phyloP scores from a whole-genome alignment of 2,888 invertebrate species.

The Alloscopus bannaensis region DNA sequence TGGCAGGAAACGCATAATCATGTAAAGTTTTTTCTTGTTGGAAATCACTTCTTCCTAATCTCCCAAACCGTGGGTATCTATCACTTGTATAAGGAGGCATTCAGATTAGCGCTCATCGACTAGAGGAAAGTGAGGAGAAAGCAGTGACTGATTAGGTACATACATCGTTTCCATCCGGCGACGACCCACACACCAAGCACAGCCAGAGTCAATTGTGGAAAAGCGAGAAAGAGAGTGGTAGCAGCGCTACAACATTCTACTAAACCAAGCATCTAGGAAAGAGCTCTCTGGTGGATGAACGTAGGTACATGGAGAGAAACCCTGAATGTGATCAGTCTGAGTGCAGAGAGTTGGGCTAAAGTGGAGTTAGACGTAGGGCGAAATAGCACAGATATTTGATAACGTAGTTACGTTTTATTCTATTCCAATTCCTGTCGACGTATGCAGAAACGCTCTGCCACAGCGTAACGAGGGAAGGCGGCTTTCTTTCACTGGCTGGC shows the following conservation, averaged over 20 bases:
- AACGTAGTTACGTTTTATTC: conserved; percentile 55
- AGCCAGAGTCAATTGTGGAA: background rate
- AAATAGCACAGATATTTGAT: conserved; percentile 40
- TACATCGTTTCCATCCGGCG: background rate
- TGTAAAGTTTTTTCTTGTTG: too few species aligned
- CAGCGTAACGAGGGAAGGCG: conserved; percentile 51
- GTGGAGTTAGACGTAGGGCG: conserved; percentile 31
- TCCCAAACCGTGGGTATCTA: too few species aligned
- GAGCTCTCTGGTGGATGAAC: background rate
- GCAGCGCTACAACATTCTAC: background rate
- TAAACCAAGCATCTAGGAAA: background rate
- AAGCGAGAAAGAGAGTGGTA: background rate
- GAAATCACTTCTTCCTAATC: too few species aligned
- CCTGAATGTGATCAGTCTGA: conserved; percentile 8
- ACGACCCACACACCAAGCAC: conserved; percentile 11
- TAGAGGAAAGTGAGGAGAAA: conserved; percentile 16
- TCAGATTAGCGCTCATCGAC: conserved; percentile 10
- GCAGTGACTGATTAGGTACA: conserved; percentile 13
- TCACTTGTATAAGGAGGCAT: background rate
- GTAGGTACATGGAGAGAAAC: background rate
- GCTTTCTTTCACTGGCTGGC: conserved; percentile 57
- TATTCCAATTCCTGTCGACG: conserved; percentile 62
- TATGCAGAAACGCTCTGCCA: conserved; percentile 58
- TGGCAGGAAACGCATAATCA: too few species aligned
- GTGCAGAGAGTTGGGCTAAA: conserved; percentile 4